Evolutionary conservation across 2,888 invertebrate genomes (phyloP).

Genomic region (Drosophila limbata): DNA sequence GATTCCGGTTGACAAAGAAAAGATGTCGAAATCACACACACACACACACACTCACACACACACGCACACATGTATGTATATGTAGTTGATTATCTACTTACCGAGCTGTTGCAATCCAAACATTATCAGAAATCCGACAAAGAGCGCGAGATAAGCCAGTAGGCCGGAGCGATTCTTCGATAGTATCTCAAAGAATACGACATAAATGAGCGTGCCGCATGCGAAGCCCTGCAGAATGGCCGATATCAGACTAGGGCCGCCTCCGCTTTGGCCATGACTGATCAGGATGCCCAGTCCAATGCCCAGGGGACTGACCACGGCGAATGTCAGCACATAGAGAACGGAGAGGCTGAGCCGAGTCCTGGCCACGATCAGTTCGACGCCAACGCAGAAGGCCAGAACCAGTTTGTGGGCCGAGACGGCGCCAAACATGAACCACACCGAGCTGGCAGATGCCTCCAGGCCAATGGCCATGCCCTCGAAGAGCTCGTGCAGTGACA

Average conservation of each 20-base stretch:
- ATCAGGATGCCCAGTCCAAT: slow-evolving; percentile 92
- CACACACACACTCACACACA: neutral
- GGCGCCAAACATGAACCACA: slow-evolving; percentile 93
- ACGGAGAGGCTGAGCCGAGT: slow-evolving; percentile 88
- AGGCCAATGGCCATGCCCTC: slow-evolving; percentile 94
- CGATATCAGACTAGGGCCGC: slow-evolving; percentile 88
- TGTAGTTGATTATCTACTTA: slow-evolving; percentile 61
- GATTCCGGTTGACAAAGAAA: slow-evolving; percentile 65
- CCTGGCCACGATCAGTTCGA: slow-evolving; percentile 91
- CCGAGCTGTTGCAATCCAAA: slow-evolving; percentile 87
- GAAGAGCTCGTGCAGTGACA: slow-evolving; percentile 94
- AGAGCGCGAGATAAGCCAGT: slow-evolving; percentile 88
- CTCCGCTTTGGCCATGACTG: slow-evolving; percentile 88
- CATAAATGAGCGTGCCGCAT: slow-evolving; percentile 96
- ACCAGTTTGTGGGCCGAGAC: slow-evolving; percentile 94
- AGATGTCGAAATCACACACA: slow-evolving; percentile 26
- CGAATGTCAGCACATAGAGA: slow-evolving; percentile 91
- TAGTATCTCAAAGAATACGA: slow-evolving; percentile 97
- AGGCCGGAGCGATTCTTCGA: slow-evolving; percentile 88
- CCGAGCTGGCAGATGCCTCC: slow-evolving; percentile 88
- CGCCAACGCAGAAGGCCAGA: slow-evolving; percentile 94
- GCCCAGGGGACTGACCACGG: slow-evolving; percentile 90
- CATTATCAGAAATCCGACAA: slow-evolving; percentile 91
- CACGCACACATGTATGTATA: neutral
- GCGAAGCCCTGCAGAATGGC: slow-evolving; percentile 93